phyloP scores from a whole-genome alignment of 1,140 invertebrate genomes.

The Macrotrachela quadricornifera region DNA sequence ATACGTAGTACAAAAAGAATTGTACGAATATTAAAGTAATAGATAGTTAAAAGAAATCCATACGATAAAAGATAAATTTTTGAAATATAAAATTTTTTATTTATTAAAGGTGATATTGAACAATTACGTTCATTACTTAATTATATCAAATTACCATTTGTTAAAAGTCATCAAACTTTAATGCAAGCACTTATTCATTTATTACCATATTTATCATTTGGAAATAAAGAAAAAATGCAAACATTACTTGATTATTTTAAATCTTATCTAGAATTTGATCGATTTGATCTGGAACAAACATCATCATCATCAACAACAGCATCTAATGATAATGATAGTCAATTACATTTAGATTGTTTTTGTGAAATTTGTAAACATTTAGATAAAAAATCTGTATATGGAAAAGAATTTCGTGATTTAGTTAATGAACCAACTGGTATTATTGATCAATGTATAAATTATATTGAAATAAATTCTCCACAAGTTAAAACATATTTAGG shows the following conservation, averaged over 20 bases:
- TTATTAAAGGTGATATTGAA: constrained; percentile 18
- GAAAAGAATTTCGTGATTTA: constrained; percentile 39
- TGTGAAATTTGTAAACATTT: constrained; percentile 77
- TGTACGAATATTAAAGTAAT: no score
- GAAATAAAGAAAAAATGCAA: constrained; percentile 78
- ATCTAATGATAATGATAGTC: constrained; percentile 28
- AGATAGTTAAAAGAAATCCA: background rate
- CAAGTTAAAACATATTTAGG: constrained; percentile 25
- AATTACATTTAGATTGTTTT: constrained; percentile 49
- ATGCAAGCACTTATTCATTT: constrained; percentile 64
- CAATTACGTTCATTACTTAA: constrained; percentile 45
- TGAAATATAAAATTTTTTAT: no score
- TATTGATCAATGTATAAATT: constrained; percentile 60
- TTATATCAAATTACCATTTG: constrained; percentile 40
- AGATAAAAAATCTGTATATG: constrained; percentile 35
- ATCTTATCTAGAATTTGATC: constrained; percentile 50
- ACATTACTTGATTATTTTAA: constrained; percentile 71
- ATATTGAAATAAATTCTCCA: constrained; percentile 40
- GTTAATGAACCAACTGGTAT: constrained; percentile 43
- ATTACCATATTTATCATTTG: constrained; percentile 62
- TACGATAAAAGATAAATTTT: background rate
- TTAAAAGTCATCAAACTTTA: constrained; percentile 36
- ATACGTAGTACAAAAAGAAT: no score
- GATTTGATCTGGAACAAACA: constrained; percentile 36
- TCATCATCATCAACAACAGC: constrained; percentile 64